phyloP scores from a whole-genome alignment of 2,797 vertebrate species.

The Darevskia mixta region DNA sequence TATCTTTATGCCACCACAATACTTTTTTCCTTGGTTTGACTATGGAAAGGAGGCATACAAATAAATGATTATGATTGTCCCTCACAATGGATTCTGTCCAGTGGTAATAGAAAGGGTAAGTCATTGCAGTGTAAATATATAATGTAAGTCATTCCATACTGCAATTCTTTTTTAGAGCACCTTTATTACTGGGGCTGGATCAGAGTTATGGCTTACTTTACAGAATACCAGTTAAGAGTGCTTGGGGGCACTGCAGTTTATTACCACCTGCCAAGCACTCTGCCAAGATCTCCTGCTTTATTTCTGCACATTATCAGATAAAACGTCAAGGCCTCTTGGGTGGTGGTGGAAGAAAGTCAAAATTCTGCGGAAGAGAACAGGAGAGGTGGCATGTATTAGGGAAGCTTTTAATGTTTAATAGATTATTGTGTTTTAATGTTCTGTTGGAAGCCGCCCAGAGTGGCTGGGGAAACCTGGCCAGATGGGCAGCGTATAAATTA shows the following conservation, averaged over 20 bases:
- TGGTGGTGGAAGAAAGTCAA: background rate
- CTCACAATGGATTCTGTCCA: background rate
- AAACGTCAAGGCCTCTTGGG: background rate
- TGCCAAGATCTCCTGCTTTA: conserved; percentile 47
- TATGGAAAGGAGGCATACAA: too few relatives aligned
- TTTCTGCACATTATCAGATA: conserved; percentile 20
- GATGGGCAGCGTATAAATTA: too few relatives aligned
- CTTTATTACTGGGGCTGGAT: conserved; percentile 45
- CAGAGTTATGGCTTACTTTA: conserved; percentile 55
- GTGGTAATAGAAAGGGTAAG: background rate
- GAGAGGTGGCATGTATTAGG: background rate
- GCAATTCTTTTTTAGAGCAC: conserved; percentile 33
- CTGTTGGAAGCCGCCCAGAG: too few relatives aligned
- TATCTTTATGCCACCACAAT: too few relatives aligned
- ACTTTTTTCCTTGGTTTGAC: too few relatives aligned
- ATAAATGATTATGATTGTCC: too few relatives aligned
- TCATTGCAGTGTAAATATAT: conserved; percentile 7
- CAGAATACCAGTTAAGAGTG: conserved; percentile 31
- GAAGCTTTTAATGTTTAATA: too few relatives aligned
- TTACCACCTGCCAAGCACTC: conserved; percentile 13
- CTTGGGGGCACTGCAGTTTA: conserved; percentile 46
- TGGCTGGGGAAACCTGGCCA: too few relatives aligned
- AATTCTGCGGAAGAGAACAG: background rate
- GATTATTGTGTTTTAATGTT: too few relatives aligned
- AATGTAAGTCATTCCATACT: conserved; percentile 46